These are phyloP conservation scores for Drepana falcataria DNA, from an alignment of 2,888 invertebrate species.

Conservation along the genomic window DNA sequence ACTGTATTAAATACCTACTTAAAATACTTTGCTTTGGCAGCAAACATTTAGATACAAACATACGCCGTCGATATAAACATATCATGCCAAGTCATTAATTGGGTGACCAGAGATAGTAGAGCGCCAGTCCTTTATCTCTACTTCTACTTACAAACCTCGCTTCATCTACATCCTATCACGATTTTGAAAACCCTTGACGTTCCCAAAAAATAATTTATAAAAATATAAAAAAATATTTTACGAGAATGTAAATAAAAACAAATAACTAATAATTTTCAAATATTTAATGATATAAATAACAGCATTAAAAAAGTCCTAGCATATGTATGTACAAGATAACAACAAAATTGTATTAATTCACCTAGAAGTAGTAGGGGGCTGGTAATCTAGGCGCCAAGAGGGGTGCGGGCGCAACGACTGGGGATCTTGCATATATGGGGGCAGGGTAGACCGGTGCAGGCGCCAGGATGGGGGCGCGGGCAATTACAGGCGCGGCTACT, in stretches of 20 bases:
- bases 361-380: constrained; percentile 62
- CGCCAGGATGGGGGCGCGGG: constrained; percentile 38
- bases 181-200: too few species aligned
- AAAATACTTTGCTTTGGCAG: too few species aligned
- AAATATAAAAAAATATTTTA: too few species aligned
- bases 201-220: too few species aligned
- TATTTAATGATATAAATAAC: constrained; percentile 67
- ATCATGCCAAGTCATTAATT: too few species aligned
- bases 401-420: constrained; percentile 29
- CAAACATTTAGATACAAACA: too few species aligned
- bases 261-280: constrained; percentile 26
- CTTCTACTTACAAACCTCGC: too few species aligned
- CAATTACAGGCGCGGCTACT: constrained; percentile 46
- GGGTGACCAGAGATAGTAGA: too few species aligned
- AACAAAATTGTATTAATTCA: constrained; percentile 73
- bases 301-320: constrained; percentile 42
- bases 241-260: not conserved
- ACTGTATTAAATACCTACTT: too few species aligned
- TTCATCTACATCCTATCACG: too few species aligned
- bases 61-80: too few species aligned
- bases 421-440: constrained; percentile 30
- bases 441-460: constrained; percentile 39
- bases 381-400: constrained; percentile 47
- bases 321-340: constrained; percentile 40
- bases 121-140: too few species aligned